These are phyloP conservation scores for Lordiphosa fenestrarum DNA, from an alignment of 2,888 invertebrate genomes.

Conservation along the genomic window DNA sequence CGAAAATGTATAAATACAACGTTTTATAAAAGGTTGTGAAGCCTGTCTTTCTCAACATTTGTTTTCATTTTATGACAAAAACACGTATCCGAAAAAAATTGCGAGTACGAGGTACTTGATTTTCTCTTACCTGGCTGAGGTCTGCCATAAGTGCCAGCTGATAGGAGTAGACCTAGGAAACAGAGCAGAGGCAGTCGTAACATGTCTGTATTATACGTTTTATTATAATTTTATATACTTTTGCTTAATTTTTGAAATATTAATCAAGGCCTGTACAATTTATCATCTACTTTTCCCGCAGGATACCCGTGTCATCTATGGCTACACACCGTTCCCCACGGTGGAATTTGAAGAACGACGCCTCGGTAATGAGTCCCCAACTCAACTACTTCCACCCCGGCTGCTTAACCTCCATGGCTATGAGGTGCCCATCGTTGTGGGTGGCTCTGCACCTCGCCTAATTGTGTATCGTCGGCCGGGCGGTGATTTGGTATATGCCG, in stretches of 20 bases:
- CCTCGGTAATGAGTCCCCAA: conserved; percentile 13
- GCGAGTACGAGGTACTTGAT: too few relatives aligned
- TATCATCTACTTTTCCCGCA: conserved; percentile 24
- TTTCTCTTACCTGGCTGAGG: conserved; percentile 1
- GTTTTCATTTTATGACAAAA: too few relatives aligned
- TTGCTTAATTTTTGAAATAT: neutral
- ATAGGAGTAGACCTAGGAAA: too few relatives aligned
- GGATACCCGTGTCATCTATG: conserved; percentile 43
- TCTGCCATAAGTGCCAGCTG: neutral
- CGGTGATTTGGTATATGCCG: conserved; percentile 43
- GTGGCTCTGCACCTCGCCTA: conserved; percentile 64
- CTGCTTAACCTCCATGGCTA: conserved; percentile 54
- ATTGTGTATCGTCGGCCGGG: conserved; percentile 44
- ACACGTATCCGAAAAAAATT: too few relatives aligned
- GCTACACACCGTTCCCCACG: conserved; percentile 57
- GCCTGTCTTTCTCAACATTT: too few relatives aligned
- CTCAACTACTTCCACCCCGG: conserved; percentile 40
- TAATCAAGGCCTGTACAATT: neutral
- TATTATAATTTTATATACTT: neutral
- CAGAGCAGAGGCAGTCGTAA: neutral
- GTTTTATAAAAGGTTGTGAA: too few relatives aligned
- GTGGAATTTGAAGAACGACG: conserved; percentile 46
- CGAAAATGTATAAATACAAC: too few relatives aligned
- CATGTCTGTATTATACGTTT: neutral
- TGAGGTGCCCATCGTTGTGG: conserved; percentile 48